These are phyloP conservation scores for Hylaea fasciaria DNA, from an alignment of 2,888 invertebrate genomes.

Conservation along the genomic window DNA sequence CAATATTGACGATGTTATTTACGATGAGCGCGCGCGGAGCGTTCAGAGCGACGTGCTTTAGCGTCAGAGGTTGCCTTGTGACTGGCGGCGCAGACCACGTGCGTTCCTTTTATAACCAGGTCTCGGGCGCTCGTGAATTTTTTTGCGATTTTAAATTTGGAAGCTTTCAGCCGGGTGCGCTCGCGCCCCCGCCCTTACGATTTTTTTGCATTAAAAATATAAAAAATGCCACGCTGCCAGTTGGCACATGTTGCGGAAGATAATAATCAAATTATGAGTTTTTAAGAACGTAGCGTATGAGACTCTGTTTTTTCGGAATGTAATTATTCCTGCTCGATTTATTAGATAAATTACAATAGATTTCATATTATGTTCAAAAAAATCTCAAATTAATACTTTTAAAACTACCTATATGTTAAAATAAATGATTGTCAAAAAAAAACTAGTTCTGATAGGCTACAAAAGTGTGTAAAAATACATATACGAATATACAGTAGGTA, in stretches of 20 bases:
- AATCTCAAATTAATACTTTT: too few relatives aligned
- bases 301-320: background rate
- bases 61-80: slow-evolving; percentile 59
- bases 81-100: slow-evolving; percentile 75
- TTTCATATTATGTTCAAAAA: too few relatives aligned
- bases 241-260: slow-evolving; percentile 54
- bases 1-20: slow-evolving; percentile 76
- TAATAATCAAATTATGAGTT: slow-evolving; percentile 42
- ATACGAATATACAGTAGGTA: too few relatives aligned
- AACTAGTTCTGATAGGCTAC: too few relatives aligned
- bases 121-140: slow-evolving; percentile 77
- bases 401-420: too few relatives aligned
- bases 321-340: background rate
- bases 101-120: slow-evolving; percentile 74
- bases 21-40: slow-evolving; percentile 66
- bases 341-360: too few relatives aligned
- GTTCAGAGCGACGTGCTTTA: slow-evolving; percentile 65
- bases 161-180: slow-evolving; percentile 82
- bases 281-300: slow-evolving; percentile 23
- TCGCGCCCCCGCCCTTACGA: slow-evolving; percentile 76
- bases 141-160: slow-evolving; percentile 82
- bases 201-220: slow-evolving; percentile 52
- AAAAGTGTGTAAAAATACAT: too few relatives aligned
- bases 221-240: slow-evolving; percentile 64
- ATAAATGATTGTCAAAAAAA: too few relatives aligned